Evolutionary conservation across 1,140 invertebrate species (phyloP).

Genomic region (Heliothis virescens): DNA sequence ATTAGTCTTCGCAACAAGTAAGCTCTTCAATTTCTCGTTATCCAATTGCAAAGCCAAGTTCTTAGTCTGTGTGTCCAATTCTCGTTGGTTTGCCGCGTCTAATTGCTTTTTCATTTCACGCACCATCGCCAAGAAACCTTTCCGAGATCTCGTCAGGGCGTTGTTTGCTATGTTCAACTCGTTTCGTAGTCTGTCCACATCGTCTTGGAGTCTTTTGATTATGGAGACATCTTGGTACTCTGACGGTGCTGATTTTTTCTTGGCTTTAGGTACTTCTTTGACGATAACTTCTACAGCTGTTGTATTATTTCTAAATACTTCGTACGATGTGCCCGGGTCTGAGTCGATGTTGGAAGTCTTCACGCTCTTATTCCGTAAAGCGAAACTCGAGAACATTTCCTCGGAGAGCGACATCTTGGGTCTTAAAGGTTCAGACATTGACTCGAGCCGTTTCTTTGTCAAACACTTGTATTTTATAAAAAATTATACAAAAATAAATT

Average conservation of each 20-base stretch:
- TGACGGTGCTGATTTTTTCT: slow-evolving; percentile 36
- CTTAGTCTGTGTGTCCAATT: slow-evolving; percentile 54
- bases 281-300: slow-evolving; percentile 65
- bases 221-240: slow-evolving; percentile 32
- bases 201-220: slow-evolving; percentile 40
- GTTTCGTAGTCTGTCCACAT: slow-evolving; percentile 52
- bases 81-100: slow-evolving; percentile 51
- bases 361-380: slow-evolving; percentile 23
- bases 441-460: not conserved
- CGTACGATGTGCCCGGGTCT: slow-evolving; percentile 52
- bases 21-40: slow-evolving; percentile 61
- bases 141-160: slow-evolving; percentile 46
- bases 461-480: slow-evolving; percentile 47
- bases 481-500: slow-evolving; percentile 7
- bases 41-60: slow-evolving; percentile 59
- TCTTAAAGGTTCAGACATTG: slow-evolving; percentile 49
- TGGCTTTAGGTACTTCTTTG: slow-evolving; percentile 58
- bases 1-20: slow-evolving; percentile 58
- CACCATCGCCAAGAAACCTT: slow-evolving; percentile 53
- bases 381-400: slow-evolving; percentile 42
- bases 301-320: slow-evolving; percentile 64
- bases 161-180: slow-evolving; percentile 54
- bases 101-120: slow-evolving; percentile 60
- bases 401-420: slow-evolving; percentile 53
- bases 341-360: slow-evolving; percentile 21